Evolutionary conservation across 2,113 vertebrate species (phyloP).

Genomic region (Toxostoma redivivum): DNA sequence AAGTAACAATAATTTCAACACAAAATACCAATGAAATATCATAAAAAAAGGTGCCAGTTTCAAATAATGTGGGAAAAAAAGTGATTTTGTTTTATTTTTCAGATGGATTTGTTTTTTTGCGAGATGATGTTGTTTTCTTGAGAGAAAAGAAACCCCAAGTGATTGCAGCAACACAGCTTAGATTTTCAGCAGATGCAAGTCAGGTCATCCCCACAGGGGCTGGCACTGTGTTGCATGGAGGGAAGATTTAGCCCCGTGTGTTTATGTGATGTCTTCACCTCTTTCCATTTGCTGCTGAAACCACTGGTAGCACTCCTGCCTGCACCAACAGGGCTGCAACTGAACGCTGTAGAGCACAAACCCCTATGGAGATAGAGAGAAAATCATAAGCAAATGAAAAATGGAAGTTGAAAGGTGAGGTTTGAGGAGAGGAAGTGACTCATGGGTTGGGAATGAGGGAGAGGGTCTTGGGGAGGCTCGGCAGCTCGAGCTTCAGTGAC

Average conservation of each 20-base stretch:
- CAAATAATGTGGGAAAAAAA: background rate
- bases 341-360: background rate
- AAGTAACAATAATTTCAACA: background rate
- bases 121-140: background rate
- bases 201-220: background rate
- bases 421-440: conserved; percentile 47
- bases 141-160: background rate
- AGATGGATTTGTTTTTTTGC: background rate
- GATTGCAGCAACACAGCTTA: background rate
- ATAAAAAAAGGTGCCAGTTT: background rate
- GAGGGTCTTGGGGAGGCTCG: background rate
- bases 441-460: conserved; percentile 41
- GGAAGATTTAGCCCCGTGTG: background rate
- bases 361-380: background rate
- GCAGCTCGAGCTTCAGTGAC: conserved; percentile 13
- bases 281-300: background rate
- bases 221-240: background rate
- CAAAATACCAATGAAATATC: background rate
- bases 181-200: background rate
- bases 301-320: background rate
- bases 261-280: background rate
- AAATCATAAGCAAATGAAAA: conserved; percentile 34
- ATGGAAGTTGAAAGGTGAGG: conserved; percentile 48
- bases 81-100: background rate
- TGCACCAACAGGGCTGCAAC: background rate